Percentiles rank a stretch among this genome's conserved stretches.
phyloP scores from a whole-genome alignment of 2,113 vertebrate species.

The Pseudopodoces humilis region DNA sequence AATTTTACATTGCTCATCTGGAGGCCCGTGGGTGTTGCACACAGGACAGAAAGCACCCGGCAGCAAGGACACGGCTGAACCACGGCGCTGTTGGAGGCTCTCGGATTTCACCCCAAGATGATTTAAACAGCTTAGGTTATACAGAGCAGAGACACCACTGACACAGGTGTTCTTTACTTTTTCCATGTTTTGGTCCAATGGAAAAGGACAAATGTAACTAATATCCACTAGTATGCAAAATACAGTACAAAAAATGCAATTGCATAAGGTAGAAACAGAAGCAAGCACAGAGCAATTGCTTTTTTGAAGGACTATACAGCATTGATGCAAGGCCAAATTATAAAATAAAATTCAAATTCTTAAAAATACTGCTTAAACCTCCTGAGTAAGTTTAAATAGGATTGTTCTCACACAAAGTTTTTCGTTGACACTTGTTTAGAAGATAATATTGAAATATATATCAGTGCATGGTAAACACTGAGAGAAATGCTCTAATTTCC shows the following conservation, averaged over 20 bases:
- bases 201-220: slow-evolving; percentile 34
- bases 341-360: background rate
- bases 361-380: background rate
- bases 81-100: background rate
- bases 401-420: background rate
- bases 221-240: background rate
- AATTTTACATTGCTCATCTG: background rate
- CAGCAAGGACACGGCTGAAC: background rate
- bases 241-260: background rate
- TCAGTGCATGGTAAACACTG: background rate
- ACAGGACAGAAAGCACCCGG: background rate
- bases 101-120: background rate
- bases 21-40: background rate
- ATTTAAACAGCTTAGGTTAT: background rate
- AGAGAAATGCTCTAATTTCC: background rate
- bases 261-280: background rate
- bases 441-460: background rate
- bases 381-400: background rate
- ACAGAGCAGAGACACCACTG: background rate
- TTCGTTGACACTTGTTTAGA: background rate
- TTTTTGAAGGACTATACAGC: background rate
- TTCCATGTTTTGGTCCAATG: slow-evolving; percentile 17
- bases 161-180: slow-evolving; percentile 18
- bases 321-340: background rate
- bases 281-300: background rate